phyloP scores from a whole-genome alignment of 2,113 vertebrate genomes.

The Isurus oxyrinchus region DNA sequence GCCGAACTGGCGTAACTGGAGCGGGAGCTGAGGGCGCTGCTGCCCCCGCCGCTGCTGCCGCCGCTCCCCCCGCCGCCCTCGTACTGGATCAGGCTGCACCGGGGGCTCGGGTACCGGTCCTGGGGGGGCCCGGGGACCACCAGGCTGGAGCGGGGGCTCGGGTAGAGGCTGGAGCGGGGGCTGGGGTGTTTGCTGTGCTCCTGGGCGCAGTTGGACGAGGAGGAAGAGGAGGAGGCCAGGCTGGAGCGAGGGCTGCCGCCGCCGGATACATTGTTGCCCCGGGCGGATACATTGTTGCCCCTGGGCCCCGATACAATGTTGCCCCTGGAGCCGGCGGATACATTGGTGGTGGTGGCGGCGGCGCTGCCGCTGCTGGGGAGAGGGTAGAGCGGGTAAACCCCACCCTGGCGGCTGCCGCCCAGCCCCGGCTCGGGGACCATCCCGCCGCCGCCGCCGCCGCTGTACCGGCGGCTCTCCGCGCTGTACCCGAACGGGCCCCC shows the following conservation, averaged over 20 bases:
- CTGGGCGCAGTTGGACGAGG: conserved; percentile 53
- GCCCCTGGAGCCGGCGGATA: conserved; percentile 54
- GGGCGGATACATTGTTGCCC: conserved; percentile 41
- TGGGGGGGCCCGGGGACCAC: conserved; percentile 55
- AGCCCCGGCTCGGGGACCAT: conserved; percentile 58
- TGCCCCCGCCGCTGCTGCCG: conserved; percentile 44
- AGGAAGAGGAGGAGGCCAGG: conserved; percentile 49
- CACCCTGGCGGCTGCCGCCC: conserved; percentile 53
- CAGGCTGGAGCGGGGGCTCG: conserved; percentile 65
- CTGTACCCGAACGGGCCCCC: conserved; percentile 73
- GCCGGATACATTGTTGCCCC: conserved; percentile 23
- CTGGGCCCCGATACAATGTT: conserved; percentile 55
- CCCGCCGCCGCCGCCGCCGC: conserved; percentile 69
- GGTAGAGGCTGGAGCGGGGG: conserved; percentile 64
- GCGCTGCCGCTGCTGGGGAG: too few species aligned
- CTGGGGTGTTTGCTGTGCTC: conserved; percentile 72
- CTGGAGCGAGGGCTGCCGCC: conserved; percentile 66
- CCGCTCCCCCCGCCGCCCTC: conserved; percentile 51
- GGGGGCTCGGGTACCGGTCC: conserved; percentile 68
- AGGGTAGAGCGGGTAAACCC: conserved; percentile 44
- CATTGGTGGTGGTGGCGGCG: too few species aligned
- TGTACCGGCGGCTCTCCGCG: conserved; percentile 65
- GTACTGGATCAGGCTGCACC: conserved; percentile 66
- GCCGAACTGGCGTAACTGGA: conserved; percentile 86
- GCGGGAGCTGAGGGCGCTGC: conserved; percentile 63